phyloP scores from a whole-genome alignment of 2,888 invertebrate genomes.

The Coelogynopora nodosa region DNA sequence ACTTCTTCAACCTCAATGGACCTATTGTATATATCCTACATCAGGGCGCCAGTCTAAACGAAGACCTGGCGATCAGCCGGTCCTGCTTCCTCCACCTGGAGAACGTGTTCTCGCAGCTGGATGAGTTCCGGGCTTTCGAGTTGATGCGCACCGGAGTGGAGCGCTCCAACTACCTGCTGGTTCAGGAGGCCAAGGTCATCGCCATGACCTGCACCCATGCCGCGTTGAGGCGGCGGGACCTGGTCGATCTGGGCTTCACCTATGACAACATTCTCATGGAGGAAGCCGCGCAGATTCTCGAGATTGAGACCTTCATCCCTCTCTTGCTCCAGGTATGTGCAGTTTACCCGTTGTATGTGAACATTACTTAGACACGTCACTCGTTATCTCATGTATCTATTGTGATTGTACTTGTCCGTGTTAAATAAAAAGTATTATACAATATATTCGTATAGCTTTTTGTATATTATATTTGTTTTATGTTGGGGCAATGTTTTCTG shows the following conservation, averaged over 20 bases:
- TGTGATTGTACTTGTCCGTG: too few relatives aligned
- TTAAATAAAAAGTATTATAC: too few relatives aligned
- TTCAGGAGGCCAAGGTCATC: conserved; percentile 97
- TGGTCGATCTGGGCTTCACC: conserved; percentile 64
- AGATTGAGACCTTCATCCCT: conserved; percentile 98
- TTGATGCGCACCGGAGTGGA: conserved; percentile 88
- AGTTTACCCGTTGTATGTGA: too few relatives aligned
- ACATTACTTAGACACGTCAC: too few relatives aligned
- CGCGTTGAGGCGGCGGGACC: conserved; percentile 87
- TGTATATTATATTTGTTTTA: too few relatives aligned
- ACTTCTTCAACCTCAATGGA: background rate
- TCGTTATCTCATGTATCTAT: too few relatives aligned
- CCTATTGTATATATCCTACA: too few relatives aligned
- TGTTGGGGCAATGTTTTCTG: too few relatives aligned
- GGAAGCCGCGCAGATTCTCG: conserved; percentile 95
- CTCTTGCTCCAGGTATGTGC: too few relatives aligned
- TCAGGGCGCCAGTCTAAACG: conserved; percentile 69
- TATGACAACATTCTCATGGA: conserved; percentile 96
- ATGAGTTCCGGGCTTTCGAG: conserved; percentile 94
- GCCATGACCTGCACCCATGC: conserved; percentile 99
- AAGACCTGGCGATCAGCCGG: conserved; percentile 80
- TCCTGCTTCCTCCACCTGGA: conserved; percentile 90
- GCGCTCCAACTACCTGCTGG: conserved; percentile 87
- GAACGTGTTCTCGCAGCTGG: conserved; percentile 89
- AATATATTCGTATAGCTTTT: too few relatives aligned